These are phyloP conservation scores for Helicoverpa armigera DNA, from an alignment of 1,140 invertebrate genomes.

Conservation along the genomic window DNA sequence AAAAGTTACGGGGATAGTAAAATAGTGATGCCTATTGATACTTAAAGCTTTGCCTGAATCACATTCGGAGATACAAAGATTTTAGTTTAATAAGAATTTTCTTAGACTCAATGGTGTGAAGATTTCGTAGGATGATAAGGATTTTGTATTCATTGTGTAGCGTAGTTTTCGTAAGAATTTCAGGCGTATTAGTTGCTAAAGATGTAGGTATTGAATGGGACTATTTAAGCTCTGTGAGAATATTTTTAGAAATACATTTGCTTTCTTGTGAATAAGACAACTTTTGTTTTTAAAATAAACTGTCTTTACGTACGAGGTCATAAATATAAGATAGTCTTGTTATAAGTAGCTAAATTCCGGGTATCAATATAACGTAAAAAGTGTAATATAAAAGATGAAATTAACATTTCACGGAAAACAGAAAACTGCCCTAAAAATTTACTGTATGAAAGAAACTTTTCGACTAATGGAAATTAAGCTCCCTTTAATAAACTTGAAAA, in stretches of 20 bases:
- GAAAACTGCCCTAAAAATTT: conserved; percentile 12
- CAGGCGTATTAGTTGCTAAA: too few species aligned
- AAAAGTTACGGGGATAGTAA: conserved; percentile 46
- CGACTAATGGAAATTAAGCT: conserved; percentile 49
- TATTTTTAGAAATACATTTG: too few species aligned
- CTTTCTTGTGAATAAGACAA: too few species aligned
- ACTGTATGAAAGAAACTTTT: conserved; percentile 6
- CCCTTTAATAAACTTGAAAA: conserved; percentile 42
- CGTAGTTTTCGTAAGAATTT: background rate
- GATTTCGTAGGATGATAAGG: conserved; percentile 7
- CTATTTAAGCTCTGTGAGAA: too few species aligned
- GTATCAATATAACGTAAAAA: background rate
- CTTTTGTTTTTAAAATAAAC: too few species aligned
- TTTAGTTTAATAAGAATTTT: conserved; percentile 8
- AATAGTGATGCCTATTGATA: conserved; percentile 51
- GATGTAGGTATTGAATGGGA: too few species aligned
- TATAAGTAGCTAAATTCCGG: background rate
- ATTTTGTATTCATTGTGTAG: background rate
- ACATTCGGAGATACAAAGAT: conserved; percentile 21
- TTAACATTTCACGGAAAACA: background rate
- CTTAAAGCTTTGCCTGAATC: conserved; percentile 38
- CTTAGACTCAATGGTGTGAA: conserved; percentile 31
- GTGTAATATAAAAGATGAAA: too few species aligned
- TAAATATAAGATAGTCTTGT: too few species aligned
- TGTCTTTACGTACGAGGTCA: too few species aligned